Evolutionary conservation across 1,140 invertebrate species (phyloP).

Genomic region (Drosophila bifasciata): DNA sequence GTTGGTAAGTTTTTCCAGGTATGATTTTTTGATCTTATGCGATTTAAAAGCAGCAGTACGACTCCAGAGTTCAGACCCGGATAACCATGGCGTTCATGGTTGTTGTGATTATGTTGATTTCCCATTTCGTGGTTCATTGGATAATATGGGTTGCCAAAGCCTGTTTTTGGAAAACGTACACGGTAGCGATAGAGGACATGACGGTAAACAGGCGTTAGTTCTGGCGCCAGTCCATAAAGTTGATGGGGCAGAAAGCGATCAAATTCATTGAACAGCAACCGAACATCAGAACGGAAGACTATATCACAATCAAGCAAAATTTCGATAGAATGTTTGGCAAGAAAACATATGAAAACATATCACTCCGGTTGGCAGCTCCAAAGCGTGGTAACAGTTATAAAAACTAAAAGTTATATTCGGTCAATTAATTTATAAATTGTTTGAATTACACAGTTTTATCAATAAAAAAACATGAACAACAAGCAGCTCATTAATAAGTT

Average conservation of each 20-base stretch:
- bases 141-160: conserved; percentile 85
- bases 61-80: conserved; percentile 94
- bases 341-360: too few species aligned
- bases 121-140: conserved; percentile 62
- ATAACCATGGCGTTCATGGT: conserved; percentile 85
- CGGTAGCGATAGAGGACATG: conserved; percentile 91
- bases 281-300: conserved; percentile 90
- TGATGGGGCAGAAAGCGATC: conserved; percentile 84
- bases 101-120: conserved; percentile 39
- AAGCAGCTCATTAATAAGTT: too few species aligned
- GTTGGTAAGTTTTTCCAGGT: conserved; percentile 86
- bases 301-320: conserved; percentile 93
- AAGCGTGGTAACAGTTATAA: too few species aligned
- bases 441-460: too few species aligned
- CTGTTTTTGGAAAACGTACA: conserved; percentile 86
- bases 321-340: too few species aligned
- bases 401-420: too few species aligned
- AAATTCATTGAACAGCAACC: conserved; percentile 89
- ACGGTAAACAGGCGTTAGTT: conserved; percentile 92
- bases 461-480: too few species aligned
- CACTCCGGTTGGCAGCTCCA: too few species aligned
- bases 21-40: conserved; percentile 88
- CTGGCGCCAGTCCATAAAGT: conserved; percentile 91
- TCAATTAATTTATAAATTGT: too few species aligned
- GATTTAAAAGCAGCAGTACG: conserved; percentile 89